Evolutionary conservation across 1,140 invertebrate genomes (phyloP), one percentile per base, ranked within the genome.

Genomic region (Trichogramma pretiosum): DNA sequence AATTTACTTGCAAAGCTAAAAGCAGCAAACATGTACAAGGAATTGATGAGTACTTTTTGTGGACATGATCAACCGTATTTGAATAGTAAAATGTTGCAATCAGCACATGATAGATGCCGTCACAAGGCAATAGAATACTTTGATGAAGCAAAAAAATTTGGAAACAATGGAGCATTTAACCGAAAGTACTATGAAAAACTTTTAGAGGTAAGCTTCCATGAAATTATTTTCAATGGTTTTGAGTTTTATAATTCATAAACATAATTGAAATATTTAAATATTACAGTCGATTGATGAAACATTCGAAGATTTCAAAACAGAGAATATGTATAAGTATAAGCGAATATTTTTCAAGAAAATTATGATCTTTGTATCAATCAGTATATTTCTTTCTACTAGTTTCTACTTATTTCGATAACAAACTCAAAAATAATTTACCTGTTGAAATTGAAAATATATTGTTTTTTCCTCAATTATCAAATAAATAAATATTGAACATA

Each of bases 321-420:
- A 95, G 73, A 98, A 98, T 73, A 93, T 97, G 67, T 87, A 88
- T 61, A 98, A 98, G 77, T 97, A 97, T 70, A 91, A n/a, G n/a
- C n/a, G n/a, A n/a, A n/a, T n/a, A n/a, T n/a, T n/a, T n/a, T n/a
- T n/a, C n/a, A n/a, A n/a, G n/a, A n/a, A n/a, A n/a, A n/a, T n/a
- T n/a, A n/a, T n/a, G n/a, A n/a, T n/a, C n/a, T n/a, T n/a, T n/a
- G n/a, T n/a, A n/a, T n/a, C n/a, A n/a, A n/a, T n/a, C n/a, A n/a
- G n/a, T n/a, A n/a, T n/a, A n/a, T n/a, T n/a, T n/a, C n/a, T n/a
- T n/a, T n/a, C n/a, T n/a, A n/a, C n/a, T n/a, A n/a, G n/a, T n/a
- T n/a, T n/a, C n/a, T n/a, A n/a, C n/a, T n/a, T n/a, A n/a, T n/a
- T n/a, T n/a, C n/a, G n/a, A n/a, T n/a, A n/a, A n/a, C n/a, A n/a